These are phyloP conservation scores for Halcyon smyrnensis DNA, from an alignment of 2,797 vertebrate genomes.

Conservation along the genomic window DNA sequence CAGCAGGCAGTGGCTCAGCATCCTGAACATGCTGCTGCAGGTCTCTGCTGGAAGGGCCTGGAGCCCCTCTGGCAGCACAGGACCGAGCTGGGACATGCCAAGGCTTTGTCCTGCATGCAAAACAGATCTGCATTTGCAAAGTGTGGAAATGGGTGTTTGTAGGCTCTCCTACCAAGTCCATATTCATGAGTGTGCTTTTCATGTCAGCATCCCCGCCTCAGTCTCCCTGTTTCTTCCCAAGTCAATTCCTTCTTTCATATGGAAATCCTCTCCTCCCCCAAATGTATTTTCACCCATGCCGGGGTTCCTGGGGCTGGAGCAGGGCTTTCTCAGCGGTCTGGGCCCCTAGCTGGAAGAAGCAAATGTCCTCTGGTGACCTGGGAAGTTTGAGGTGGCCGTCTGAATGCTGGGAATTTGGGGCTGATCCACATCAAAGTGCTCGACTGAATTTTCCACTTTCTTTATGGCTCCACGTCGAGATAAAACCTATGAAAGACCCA, in stretches of 20 bases:
- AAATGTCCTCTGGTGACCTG: not conserved
- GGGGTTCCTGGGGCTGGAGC: not conserved
- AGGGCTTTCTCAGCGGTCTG: conserved; percentile 18
- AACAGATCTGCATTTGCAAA: not conserved
- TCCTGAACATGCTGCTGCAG: not conserved
- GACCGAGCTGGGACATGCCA: not conserved
- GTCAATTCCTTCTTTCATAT: conserved; percentile 4
- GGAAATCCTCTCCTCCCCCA: conserved; percentile 6
- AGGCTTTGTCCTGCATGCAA: not conserved
- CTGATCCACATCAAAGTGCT: conserved; percentile 34
- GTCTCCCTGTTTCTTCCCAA: not conserved
- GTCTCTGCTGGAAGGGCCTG: not conserved
- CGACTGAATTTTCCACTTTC: not conserved
- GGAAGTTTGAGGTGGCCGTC: not conserved
- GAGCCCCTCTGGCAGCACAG: not conserved
- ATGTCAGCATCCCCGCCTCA: not conserved
- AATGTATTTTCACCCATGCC: not conserved
- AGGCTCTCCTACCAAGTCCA: not conserved
- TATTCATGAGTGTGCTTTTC: conserved; percentile 43
- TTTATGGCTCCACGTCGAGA: not conserved
- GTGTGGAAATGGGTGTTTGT: not conserved
- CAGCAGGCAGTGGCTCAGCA: not conserved
- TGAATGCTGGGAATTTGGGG: not conserved
- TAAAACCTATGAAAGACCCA: conserved; percentile 27
- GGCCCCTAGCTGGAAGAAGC: not conserved